Evolutionary conservation across 2,797 vertebrate species (phyloP).

Genomic region (Catharus ustulatus): DNA sequence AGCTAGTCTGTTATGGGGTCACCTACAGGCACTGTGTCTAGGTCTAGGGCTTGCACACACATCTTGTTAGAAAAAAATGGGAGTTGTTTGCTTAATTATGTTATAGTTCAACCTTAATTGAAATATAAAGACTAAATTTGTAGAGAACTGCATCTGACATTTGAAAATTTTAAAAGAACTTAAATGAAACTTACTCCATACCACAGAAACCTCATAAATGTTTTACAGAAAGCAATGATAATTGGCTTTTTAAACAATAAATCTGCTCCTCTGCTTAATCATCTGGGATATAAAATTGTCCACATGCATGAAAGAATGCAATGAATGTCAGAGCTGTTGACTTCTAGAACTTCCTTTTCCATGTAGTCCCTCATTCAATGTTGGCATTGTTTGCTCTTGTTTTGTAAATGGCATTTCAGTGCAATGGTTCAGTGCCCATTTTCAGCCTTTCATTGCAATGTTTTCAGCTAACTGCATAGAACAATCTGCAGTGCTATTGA

Average conservation of each 20-base stretch:
- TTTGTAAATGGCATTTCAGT: slow-evolving; percentile 49
- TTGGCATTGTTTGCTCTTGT: slow-evolving; percentile 51
- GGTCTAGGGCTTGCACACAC: background rate
- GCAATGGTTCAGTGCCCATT: slow-evolving; percentile 23
- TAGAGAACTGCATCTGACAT: background rate
- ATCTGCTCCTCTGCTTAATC: background rate
- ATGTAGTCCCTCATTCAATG: slow-evolving; percentile 28
- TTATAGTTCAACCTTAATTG: background rate
- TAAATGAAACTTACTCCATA: background rate
- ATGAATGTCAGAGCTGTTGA: slow-evolving; percentile 54
- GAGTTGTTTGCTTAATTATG: background rate
- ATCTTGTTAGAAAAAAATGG: background rate
- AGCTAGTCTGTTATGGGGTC: background rate
- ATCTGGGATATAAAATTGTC: slow-evolving; percentile 28
- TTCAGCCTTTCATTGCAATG: slow-evolving; percentile 27
- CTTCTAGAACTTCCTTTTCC: slow-evolving; percentile 49
- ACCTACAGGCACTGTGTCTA: background rate
- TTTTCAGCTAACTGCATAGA: slow-evolving; percentile 1
- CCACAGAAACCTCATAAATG: background rate
- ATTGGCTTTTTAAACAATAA: background rate
- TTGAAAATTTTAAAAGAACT: background rate
- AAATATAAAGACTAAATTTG: background rate
- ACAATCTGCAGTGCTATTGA: background rate
- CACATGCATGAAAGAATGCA: slow-evolving; percentile 44
- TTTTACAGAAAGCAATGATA: background rate